These are phyloP conservation scores for Asbolus verrucosus DNA, from an alignment of 1,140 invertebrate species.

Conservation along the genomic window DNA sequence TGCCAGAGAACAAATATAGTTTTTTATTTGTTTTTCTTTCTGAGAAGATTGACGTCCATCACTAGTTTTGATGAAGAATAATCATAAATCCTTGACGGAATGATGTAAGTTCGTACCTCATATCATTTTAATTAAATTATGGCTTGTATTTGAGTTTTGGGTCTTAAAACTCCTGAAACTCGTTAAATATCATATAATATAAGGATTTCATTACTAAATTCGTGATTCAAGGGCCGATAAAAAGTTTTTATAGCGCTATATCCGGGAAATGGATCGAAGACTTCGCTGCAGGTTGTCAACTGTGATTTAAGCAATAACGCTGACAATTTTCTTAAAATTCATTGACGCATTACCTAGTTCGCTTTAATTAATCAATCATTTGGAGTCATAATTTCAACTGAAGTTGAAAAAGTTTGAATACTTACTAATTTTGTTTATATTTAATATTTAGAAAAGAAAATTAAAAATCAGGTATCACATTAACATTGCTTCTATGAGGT, in stretches of 20 bases:
- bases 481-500: too few species aligned
- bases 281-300: background rate
- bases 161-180: constrained; percentile 13
- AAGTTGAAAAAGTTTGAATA: constrained; percentile 7
- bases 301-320: background rate
- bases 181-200: constrained; percentile 10
- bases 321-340: background rate
- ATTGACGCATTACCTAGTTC: background rate
- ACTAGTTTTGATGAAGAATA: background rate
- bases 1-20: too few species aligned
- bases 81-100: constrained; percentile 14
- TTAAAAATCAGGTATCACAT: background rate
- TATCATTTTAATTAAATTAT: constrained; percentile 19
- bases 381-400: background rate
- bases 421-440: too few species aligned
- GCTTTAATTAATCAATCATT: constrained; percentile 1
- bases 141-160: constrained; percentile 12
- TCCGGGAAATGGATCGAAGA: background rate
- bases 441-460: too few species aligned
- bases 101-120: background rate
- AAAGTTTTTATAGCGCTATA: constrained; percentile 9
- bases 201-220: constrained; percentile 28
- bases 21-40: too few species aligned
- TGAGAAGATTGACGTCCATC: too few species aligned
- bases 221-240: constrained; percentile 9